These are phyloP conservation scores for Zaprionus tsacasi DNA, from an alignment of 1,140 invertebrate genomes.

Conservation along the genomic window DNA sequence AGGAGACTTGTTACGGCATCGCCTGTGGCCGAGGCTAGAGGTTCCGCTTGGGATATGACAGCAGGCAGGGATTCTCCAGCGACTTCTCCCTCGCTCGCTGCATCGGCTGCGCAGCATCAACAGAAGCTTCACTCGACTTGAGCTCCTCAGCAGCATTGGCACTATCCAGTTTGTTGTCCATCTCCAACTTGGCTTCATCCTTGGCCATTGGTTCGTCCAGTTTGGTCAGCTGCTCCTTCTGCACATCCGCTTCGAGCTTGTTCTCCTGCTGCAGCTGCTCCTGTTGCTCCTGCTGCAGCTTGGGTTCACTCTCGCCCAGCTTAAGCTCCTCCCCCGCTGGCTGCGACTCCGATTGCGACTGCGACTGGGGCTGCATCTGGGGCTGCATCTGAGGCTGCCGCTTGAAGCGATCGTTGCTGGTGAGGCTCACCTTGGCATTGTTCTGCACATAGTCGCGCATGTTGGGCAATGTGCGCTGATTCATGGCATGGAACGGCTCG, in stretches of 20 bases:
- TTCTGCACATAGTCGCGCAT: slow-evolving; percentile 37
- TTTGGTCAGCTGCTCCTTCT: background rate
- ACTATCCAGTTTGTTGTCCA: slow-evolving; percentile 19
- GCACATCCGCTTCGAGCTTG: background rate
- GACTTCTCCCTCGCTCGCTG: background rate
- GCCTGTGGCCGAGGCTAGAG: background rate
- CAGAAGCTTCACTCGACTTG: background rate
- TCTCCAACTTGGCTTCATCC: background rate
- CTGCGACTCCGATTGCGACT: too few relatives aligned
- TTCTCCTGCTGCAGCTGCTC: background rate
- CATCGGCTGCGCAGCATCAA: background rate
- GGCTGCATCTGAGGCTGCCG: slow-evolving; percentile 20
- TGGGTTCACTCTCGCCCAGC: background rate
- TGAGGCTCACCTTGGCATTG: slow-evolving; percentile 26
- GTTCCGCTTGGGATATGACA: background rate
- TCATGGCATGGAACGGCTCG: slow-evolving; percentile 29
- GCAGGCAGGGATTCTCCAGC: background rate
- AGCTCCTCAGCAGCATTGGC: slow-evolving; percentile 4
- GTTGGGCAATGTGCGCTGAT: slow-evolving; percentile 24
- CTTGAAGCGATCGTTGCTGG: slow-evolving; percentile 23
- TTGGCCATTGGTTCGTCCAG: background rate
- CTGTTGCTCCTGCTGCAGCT: background rate
- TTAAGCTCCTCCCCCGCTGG: background rate
- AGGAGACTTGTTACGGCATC: background rate
- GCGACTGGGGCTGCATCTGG: background rate